These are phyloP conservation scores for rabbit (Oryctolagus cuniculus) DNA, from an alignment of 2,113 vertebrate species.

Conservation along the genomic window DNA sequence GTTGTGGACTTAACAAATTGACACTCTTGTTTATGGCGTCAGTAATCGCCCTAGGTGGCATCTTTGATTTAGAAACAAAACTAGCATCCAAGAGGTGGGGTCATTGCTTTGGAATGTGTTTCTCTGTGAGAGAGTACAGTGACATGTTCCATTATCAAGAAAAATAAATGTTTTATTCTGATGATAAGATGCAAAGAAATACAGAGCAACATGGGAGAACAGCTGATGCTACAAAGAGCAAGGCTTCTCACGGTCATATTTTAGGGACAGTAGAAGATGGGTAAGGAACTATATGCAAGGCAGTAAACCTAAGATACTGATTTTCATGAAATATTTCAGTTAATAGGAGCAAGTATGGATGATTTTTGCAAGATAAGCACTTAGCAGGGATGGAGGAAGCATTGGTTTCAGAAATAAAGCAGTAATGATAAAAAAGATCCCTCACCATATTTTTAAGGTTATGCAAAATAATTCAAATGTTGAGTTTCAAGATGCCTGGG, in stretches of 20 bases:
- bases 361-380: neutral
- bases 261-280: no score
- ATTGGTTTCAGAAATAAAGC: neutral
- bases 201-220: no score
- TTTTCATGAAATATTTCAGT: neutral
- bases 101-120: neutral
- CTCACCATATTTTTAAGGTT: neutral
- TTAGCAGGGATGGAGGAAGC: neutral
- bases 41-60: neutral
- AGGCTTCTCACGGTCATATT: no score
- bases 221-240: no score
- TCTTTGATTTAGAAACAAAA: conserved; percentile 29
- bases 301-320: no score
- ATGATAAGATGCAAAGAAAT: no score
- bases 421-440: neutral
- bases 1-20: no score
- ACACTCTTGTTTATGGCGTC: no score
- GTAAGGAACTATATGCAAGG: no score
- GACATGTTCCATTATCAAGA: no score
- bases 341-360: neutral
- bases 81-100: neutral
- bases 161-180: no score
- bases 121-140: no score
- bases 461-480: neutral
- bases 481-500: neutral